Percentiles rank a stretch among this genome's conserved stretches.
Evolutionary conservation across 2,113 vertebrate species (phyloP).

Genomic region (Andinoacara biseriatus): DNA sequence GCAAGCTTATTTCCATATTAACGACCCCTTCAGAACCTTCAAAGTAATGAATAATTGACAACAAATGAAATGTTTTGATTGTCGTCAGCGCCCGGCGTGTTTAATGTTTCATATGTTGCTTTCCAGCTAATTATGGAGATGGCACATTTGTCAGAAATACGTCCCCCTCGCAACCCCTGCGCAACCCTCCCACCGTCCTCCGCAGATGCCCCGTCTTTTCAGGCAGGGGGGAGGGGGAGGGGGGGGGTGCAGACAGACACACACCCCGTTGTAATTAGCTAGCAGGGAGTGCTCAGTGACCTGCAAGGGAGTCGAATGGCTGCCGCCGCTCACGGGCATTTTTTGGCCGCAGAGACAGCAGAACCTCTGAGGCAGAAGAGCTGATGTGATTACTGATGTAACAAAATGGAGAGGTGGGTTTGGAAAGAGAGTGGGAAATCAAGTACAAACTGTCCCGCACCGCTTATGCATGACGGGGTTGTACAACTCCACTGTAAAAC

Average conservation of each 20-base stretch:
- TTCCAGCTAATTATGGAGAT: constrained; percentile 96
- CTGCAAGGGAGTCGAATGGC: constrained; percentile 88
- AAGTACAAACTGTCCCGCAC: not conserved
- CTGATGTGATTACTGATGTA: not conserved
- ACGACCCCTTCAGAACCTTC: constrained; percentile 97
- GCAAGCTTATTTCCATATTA: constrained; percentile 98
- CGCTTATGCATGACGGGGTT: not conserved
- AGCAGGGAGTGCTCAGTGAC: constrained; percentile 88
- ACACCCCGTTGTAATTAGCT: constrained; percentile 86
- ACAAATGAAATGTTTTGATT: constrained; percentile 99
- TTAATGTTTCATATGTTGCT: constrained; percentile 97
- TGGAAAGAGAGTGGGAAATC: not conserved
- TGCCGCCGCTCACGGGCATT: constrained; percentile 79
- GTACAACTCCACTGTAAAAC: not conserved
- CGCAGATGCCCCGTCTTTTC: constrained; percentile 87
- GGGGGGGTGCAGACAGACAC: constrained; percentile 75
- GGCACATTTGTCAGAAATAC: constrained; percentile 89
- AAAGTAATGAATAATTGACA: constrained; percentile 99
- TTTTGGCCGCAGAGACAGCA: constrained; percentile 89
- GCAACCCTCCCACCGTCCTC: constrained; percentile 82
- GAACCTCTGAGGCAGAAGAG: constrained; percentile 73
- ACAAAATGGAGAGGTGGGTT: not conserved
- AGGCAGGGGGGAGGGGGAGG: constrained; percentile 76
- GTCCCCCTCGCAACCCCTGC: constrained; percentile 34
- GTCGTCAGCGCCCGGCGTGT: constrained; percentile 91